Evolutionary conservation across 1,140 invertebrate species (phyloP).

Genomic region (Procambarus virginalis): DNA sequence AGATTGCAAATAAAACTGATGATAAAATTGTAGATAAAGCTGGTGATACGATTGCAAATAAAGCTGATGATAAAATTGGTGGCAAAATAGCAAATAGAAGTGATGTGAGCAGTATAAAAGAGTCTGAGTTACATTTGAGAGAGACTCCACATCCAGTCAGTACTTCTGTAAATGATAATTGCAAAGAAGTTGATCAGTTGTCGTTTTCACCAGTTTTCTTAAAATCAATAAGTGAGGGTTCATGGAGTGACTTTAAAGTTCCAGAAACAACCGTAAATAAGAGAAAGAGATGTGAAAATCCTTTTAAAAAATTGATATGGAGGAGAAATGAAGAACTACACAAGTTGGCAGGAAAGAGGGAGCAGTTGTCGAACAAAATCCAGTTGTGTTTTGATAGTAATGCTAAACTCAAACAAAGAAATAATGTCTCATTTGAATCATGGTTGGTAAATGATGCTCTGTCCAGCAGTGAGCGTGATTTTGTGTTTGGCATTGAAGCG

Average conservation of each 20-base stretch:
- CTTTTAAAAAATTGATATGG: background rate
- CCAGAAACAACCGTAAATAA: background rate
- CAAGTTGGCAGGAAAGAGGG: background rate
- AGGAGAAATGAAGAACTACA: constrained; percentile 29
- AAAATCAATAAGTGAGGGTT: background rate
- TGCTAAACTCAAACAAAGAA: constrained; percentile 1
- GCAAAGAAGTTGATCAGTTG: background rate
- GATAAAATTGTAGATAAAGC: background rate
- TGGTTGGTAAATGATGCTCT: constrained; percentile 38
- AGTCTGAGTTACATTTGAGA: background rate
- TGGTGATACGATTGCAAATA: background rate
- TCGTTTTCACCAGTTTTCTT: background rate
- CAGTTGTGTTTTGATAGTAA: constrained; percentile 7
- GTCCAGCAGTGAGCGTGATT: constrained; percentile 15
- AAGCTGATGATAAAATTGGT: background rate
- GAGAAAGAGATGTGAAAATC: constrained; percentile 2
- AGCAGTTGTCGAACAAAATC: constrained; percentile 5
- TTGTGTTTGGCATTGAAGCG: constrained; percentile 49
- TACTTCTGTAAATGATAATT: too few relatives aligned
- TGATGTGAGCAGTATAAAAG: background rate
- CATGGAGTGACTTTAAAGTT: constrained; percentile 15
- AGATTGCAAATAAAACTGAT: too few relatives aligned
- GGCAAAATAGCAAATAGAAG: background rate
- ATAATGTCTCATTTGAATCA: constrained; percentile 32
- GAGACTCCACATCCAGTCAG: background rate